These are phyloP conservation scores for Ahaetulla prasina DNA, from an alignment of 2,113 vertebrate genomes.

Conservation along the genomic window DNA sequence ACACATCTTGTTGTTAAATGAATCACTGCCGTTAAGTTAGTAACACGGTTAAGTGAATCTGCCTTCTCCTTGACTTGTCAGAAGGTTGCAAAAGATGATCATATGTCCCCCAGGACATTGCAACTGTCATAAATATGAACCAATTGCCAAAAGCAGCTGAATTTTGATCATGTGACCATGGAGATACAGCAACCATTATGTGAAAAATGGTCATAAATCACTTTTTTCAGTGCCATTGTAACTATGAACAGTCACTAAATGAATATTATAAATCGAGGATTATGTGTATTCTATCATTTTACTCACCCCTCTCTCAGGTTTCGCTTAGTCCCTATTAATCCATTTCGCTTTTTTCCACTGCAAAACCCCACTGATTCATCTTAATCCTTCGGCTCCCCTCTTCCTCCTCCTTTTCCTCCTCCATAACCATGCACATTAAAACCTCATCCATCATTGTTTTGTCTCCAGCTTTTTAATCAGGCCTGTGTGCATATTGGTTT, in stretches of 20 bases:
- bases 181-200: not conserved
- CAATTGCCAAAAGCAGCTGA: not conserved
- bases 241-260: not conserved
- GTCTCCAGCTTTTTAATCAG: slow-evolving; percentile 63
- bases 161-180: not conserved
- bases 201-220: not conserved
- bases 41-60: not conserved
- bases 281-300: not conserved
- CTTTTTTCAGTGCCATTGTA: not conserved
- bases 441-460: slow-evolving; percentile 66
- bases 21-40: not conserved
- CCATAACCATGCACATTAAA: slow-evolving; percentile 49
- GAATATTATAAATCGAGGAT: not conserved
- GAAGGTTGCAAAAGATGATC: not conserved
- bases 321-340: slow-evolving; percentile 13
- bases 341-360: not conserved
- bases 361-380: slow-evolving; percentile 41
- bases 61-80: not conserved
- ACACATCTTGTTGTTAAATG: not conserved
- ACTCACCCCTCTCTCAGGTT: slow-evolving; percentile 1
- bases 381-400: slow-evolving; percentile 17
- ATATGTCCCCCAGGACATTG: not conserved
- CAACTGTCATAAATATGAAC: not conserved
- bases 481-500: slow-evolving; percentile 67
- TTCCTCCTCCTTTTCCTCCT: not conserved